These are phyloP conservation scores for Dipus sagitta DNA, from an alignment of 2,797 vertebrate species.

Conservation along the genomic window DNA sequence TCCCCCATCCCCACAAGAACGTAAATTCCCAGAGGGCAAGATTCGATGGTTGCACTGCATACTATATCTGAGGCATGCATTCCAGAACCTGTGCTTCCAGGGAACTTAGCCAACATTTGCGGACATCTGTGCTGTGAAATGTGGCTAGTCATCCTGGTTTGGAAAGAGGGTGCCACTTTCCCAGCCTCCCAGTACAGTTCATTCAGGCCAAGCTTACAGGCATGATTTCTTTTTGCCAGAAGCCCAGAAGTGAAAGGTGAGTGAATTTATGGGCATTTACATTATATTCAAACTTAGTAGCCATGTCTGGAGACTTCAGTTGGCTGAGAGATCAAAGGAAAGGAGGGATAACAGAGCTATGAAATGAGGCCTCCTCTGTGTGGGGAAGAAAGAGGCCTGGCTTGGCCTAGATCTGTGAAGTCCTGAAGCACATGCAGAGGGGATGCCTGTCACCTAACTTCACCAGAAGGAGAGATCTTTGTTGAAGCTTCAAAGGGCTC, in stretches of 20 bases:
- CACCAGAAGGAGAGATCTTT: slow-evolving; percentile 1
- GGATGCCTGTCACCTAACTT: background rate
- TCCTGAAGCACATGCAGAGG: background rate
- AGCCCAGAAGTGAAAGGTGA: background rate
- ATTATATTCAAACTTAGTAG: background rate
- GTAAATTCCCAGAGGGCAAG: background rate
- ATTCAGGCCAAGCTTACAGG: background rate
- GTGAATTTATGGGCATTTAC: background rate
- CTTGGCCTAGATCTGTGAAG: slow-evolving; percentile 44
- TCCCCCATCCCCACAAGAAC: background rate
- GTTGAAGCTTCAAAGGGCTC: slow-evolving; percentile 41
- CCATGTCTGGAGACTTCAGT: background rate
- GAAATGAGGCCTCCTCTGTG: background rate
- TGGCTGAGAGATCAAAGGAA: background rate
- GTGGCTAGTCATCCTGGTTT: background rate
- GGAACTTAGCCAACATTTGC: background rate
- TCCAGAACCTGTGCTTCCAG: background rate
- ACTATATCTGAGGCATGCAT: background rate
- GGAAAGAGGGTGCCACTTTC: background rate
- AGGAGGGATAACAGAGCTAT: background rate
- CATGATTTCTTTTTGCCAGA: background rate
- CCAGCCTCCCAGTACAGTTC: background rate
- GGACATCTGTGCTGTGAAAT: background rate
- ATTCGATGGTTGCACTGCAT: background rate
- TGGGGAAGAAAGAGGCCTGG: background rate